phyloP scores from a whole-genome alignment of 2,113 vertebrate genomes.

The Myxocyprinus asiaticus region DNA sequence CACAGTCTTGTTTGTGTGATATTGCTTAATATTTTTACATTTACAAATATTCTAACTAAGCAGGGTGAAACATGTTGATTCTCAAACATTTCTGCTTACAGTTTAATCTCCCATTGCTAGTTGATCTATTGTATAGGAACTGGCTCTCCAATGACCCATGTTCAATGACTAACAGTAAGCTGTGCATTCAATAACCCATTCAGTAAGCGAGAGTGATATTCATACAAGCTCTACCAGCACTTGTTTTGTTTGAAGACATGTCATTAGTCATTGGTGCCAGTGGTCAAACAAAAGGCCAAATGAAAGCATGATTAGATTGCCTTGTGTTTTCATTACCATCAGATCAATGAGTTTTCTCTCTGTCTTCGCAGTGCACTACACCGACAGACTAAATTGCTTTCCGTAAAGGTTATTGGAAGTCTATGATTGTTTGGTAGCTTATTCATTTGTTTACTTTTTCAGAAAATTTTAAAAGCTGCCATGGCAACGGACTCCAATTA shows the following conservation, averaged over 20 bases:
- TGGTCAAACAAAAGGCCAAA: conserved; percentile 45
- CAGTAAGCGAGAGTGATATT: conserved; percentile 45
- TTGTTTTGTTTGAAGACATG: conserved; percentile 53
- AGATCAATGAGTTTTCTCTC: conserved; percentile 40
- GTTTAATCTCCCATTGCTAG: not conserved
- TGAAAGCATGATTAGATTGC: conserved; percentile 51
- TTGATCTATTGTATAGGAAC: conserved; percentile 46
- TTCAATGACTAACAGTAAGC: conserved; percentile 35
- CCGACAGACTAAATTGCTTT: conserved; percentile 32
- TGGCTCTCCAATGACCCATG: conserved; percentile 39
- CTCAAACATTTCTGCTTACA: not conserved
- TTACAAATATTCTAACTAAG: not conserved
- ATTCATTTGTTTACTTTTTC: conserved; percentile 1
- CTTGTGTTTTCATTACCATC: conserved; percentile 43
- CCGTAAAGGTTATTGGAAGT: conserved; percentile 43
- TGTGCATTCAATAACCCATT: conserved; percentile 29
- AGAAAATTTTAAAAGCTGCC: not conserved
- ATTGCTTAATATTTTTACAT: too few species aligned
- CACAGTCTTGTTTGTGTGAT: too few species aligned
- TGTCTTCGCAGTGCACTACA: conserved; percentile 18
- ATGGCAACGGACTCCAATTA: not conserved
- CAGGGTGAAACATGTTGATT: not conserved
- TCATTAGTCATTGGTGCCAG: conserved; percentile 51
- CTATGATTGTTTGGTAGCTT: conserved; percentile 29
- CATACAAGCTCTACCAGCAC: conserved; percentile 23